Evolutionary conservation across 1,140 invertebrate species (phyloP).

Genomic region (Condylostylus longicornis): DNA sequence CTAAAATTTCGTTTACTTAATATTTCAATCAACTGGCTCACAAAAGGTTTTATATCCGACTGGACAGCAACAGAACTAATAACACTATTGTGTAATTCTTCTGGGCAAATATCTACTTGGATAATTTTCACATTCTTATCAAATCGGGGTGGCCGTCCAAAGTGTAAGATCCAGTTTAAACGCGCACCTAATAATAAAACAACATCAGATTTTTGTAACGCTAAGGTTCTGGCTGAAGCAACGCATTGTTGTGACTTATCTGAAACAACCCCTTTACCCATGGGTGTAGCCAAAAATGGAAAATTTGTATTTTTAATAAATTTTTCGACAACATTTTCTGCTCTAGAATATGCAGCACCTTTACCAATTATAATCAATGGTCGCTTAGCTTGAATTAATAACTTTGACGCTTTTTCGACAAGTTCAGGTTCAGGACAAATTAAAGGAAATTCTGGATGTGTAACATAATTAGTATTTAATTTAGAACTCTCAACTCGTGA

Average conservation of each 20-base stretch:
- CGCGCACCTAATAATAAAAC: constrained; percentile 79
- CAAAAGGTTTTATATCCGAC: constrained; percentile 61
- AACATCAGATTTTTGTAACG: constrained; percentile 75
- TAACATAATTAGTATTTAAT: constrained; percentile 26
- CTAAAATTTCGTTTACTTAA: constrained; percentile 37
- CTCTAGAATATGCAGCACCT: constrained; percentile 70
- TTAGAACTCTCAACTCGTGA: constrained; percentile 31
- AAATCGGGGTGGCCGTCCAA: constrained; percentile 78
- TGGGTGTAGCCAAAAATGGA: constrained; percentile 87
- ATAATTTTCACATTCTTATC: constrained; percentile 72
- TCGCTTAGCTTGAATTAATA: constrained; percentile 54
- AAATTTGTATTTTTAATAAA: constrained; percentile 57
- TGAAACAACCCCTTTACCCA: constrained; percentile 90
- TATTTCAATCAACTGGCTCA: constrained; percentile 43
- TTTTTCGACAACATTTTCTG: constrained; percentile 52
- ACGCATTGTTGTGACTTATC: constrained; percentile 67
- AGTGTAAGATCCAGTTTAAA: constrained; percentile 96
- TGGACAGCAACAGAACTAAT: constrained; percentile 55
- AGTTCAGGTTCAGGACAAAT: constrained; percentile 48
- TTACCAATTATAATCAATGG: constrained; percentile 89
- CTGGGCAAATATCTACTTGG: constrained; percentile 78
- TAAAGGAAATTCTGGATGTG: constrained; percentile 43
- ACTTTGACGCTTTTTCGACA: constrained; percentile 50
- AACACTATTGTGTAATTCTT: constrained; percentile 86
- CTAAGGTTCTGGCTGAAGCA: constrained; percentile 68